Conservation (phyloP, 2,113 vertebrate genomes). For the Hippocampus zosterae region DNA sequence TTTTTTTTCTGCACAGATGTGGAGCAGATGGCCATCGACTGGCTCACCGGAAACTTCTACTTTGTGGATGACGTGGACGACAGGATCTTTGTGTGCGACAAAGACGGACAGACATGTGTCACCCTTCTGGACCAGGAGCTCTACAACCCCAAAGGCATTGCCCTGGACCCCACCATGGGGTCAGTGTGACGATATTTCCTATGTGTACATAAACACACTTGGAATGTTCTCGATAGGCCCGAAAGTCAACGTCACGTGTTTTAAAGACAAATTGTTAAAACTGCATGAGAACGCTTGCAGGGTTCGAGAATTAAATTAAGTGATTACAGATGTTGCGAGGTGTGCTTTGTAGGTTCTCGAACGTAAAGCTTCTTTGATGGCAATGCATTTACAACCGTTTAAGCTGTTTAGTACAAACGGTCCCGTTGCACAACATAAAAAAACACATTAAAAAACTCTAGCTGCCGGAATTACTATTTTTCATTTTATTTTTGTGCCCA, state of each 20-base stretch:
- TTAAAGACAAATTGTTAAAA: conserved; percentile 7
- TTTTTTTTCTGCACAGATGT: conserved; percentile 77
- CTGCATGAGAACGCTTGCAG: conserved; percentile 1
- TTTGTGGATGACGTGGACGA: conserved; percentile 98
- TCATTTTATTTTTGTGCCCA: not conserved
- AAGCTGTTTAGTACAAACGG: not conserved
- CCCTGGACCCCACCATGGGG: conserved; percentile 94
- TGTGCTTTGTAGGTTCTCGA: conserved; percentile 1
- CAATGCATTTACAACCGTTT: not conserved
- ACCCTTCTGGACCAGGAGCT: conserved; percentile 93
- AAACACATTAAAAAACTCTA: not conserved
- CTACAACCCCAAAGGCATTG: conserved; percentile 96
- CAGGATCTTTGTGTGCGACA: conserved; percentile 94
- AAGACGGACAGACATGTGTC: conserved; percentile 88
- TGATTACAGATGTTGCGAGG: conserved; percentile 37
- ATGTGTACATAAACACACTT: not conserved
- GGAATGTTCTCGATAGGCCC: not conserved
- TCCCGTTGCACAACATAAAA: not conserved
- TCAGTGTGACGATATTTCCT: conserved; percentile 56
- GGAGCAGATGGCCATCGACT: conserved; percentile 98
- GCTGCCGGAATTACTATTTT: too few relatives aligned
- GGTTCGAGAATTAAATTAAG: conserved; percentile 26
- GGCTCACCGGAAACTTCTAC: conserved; percentile 98
- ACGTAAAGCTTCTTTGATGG: not conserved
- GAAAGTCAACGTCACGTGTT: conserved; percentile 13